Percentiles rank a stretch among this genome's conserved stretches.
These are phyloP conservation scores for Typhlichthys eigenmanni DNA, from an alignment of 2,797 vertebrate species.

Conservation along the genomic window DNA sequence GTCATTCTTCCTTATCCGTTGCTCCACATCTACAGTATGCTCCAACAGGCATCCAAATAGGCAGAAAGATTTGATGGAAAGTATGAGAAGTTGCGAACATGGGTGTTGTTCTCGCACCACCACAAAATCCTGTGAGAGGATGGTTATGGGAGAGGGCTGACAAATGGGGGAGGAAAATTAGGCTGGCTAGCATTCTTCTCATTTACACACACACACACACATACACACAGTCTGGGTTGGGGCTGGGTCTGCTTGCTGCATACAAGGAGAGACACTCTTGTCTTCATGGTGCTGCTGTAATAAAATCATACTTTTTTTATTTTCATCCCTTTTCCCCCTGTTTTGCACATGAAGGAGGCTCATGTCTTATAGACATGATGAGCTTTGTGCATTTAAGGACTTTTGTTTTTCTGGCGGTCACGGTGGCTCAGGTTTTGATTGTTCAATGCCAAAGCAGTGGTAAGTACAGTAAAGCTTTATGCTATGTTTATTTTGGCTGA, in stretches of 20 bases:
- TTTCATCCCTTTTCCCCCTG: slow-evolving; percentile 52
- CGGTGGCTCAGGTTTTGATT: slow-evolving; percentile 70
- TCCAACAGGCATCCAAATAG: neutral
- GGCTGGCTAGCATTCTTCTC: slow-evolving; percentile 96
- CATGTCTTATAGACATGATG: slow-evolving; percentile 83
- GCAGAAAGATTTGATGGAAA: slow-evolving; percentile 41
- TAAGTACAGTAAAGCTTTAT: slow-evolving; percentile 70
- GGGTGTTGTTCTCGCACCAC: slow-evolving; percentile 69
- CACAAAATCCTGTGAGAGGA: slow-evolving; percentile 72
- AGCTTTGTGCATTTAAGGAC: slow-evolving; percentile 76
- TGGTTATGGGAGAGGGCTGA: slow-evolving; percentile 76
- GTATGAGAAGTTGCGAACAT: slow-evolving; percentile 65
- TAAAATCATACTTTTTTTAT: slow-evolving; percentile 64
- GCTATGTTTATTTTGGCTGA: slow-evolving; percentile 31
- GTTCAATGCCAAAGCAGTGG: slow-evolving; percentile 77
- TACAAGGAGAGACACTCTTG: slow-evolving; percentile 78
- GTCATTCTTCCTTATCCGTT: slow-evolving; percentile 31
- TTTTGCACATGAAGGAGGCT: slow-evolving; percentile 64
- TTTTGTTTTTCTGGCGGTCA: slow-evolving; percentile 76
- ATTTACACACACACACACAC: slow-evolving; percentile 84
- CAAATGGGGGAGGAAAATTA: slow-evolving; percentile 87
- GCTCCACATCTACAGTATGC: slow-evolving; percentile 7
- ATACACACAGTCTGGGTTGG: slow-evolving; percentile 83
- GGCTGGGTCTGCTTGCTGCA: slow-evolving; percentile 86
- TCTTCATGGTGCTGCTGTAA: slow-evolving; percentile 79